phyloP scores from a whole-genome alignment of 1,140 invertebrate species.

The Sycobia sp. region DNA sequence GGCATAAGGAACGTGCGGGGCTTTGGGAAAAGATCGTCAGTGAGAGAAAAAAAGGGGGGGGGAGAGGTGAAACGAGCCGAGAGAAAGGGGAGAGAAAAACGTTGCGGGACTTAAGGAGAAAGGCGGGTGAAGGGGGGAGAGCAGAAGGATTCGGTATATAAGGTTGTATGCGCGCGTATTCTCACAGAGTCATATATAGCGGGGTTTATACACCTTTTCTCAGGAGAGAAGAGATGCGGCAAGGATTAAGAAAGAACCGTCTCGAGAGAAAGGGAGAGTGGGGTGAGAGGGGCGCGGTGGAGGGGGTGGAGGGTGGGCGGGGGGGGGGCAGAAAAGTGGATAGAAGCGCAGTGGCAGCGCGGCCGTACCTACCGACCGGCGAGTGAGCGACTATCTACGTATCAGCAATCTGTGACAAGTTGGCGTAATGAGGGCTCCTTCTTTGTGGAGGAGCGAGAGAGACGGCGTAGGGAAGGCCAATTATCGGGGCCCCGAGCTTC shows the following conservation, averaged over 20 bases:
- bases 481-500: conserved; percentile 39
- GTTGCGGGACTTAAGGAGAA: too few species aligned
- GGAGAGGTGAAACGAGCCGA: too few species aligned
- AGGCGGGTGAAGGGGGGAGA: too few species aligned
- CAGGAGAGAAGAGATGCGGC: too few species aligned
- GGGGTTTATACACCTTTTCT: too few species aligned
- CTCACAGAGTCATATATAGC: background rate
- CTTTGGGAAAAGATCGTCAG: too few species aligned
- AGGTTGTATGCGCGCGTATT: background rate
- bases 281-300: background rate
- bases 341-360: background rate
- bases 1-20: too few species aligned
- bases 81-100: too few species aligned
- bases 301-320: background rate
- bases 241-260: background rate
- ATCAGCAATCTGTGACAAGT: conserved; percentile 54
- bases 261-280: background rate
- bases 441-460: conserved; percentile 40
- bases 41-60: too few species aligned
- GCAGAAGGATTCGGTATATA: background rate
- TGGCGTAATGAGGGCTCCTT: conserved; percentile 54
- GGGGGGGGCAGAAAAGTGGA: conserved; percentile 4
- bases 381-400: conserved; percentile 46
- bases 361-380: conserved; percentile 20
- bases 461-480: conserved; percentile 42